These are phyloP conservation scores for Chiloscyllium plagiosum DNA, from an alignment of 2,113 vertebrate genomes.

Conservation along the genomic window DNA sequence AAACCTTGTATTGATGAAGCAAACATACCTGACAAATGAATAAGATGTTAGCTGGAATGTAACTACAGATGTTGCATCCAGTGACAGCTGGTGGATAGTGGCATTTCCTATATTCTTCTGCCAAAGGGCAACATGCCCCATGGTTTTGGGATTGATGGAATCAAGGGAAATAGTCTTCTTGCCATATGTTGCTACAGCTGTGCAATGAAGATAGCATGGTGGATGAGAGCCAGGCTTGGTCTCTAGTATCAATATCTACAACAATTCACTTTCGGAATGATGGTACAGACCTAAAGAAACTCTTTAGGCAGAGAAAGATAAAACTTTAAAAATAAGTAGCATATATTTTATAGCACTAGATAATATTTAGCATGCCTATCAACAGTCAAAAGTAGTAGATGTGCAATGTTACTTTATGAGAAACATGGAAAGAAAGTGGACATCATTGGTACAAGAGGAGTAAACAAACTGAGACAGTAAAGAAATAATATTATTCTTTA, in stretches of 20 bases:
- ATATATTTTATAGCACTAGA: too few species aligned
- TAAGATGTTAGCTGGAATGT: not conserved
- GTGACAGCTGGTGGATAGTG: not conserved
- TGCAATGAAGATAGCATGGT: not conserved
- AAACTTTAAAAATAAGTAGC: too few species aligned
- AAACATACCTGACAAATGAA: not conserved
- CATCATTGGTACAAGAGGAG: too few species aligned
- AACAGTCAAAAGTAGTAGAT: too few species aligned
- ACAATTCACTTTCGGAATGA: not conserved
- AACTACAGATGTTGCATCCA: not conserved
- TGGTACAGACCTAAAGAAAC: not conserved
- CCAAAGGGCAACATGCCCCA: not conserved
- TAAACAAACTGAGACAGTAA: too few species aligned
- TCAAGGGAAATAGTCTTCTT: not conserved
- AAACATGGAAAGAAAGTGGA: too few species aligned
- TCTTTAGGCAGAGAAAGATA: not conserved
- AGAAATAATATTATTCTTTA: too few species aligned
- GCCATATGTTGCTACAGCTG: slow-evolving; percentile 9
- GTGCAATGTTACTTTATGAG: too few species aligned
- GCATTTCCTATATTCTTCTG: not conserved
- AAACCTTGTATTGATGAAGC: not conserved
- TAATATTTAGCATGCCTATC: too few species aligned
- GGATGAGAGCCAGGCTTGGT: not conserved
- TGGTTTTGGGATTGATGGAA: not conserved
- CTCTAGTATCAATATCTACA: not conserved